Base-by-base conservation (phyloP, 2,113 vertebrate genomes). In the Myrmecophaga tridactyla region DNA sequence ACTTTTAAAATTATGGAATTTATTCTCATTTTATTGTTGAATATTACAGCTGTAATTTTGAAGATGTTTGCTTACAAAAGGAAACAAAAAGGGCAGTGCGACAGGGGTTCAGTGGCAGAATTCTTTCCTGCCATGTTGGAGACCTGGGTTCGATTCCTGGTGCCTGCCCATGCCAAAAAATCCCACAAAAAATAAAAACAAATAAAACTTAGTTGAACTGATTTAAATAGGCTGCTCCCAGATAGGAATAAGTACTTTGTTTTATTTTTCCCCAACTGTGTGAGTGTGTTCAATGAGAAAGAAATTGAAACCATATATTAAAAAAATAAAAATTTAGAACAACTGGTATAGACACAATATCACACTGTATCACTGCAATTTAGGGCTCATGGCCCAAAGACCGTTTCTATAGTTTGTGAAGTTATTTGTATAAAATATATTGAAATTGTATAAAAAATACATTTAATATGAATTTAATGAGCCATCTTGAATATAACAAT, bases 21-120 rank as follows among this genome's bases (percentile, higher is more conserved):
- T 72, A 81, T 76, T 94, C 25, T 84, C 46, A 92, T 90, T 84
- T 92, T 87, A 58, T 63, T 56, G n/a, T 62, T 95, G 36, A 90
- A 93, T 63, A 92, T 76, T 76, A 70, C 34, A 85, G 43, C 65
- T 80, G 7, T 20, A 92, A 1, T 84, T 92, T 84, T 76, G 25
- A 76, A 48, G 43, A 31, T 25, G 17, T 51, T 76, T 56, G 17
- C 25, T 84, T 72, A 77, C 51, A 85, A 72, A 92, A 83, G 53
- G 25, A 92, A 48, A n/a, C n/a, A n/a, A n/a, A n/a, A n/a, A n/a
- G n/a, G n/a, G n/a, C n/a, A n/a, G n/a, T n/a, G n/a, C n/a, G n/a
- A n/a, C n/a, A n/a, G n/a, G n/a, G n/a, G n/a, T n/a, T n/a, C n/a
- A n/a, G n/a, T n/a, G n/a, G n/a, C n/a, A n/a, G n/a, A n/a, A n/a